phyloP scores from a whole-genome alignment of 2,888 invertebrate species.

The Alloscopus bannaensis region DNA sequence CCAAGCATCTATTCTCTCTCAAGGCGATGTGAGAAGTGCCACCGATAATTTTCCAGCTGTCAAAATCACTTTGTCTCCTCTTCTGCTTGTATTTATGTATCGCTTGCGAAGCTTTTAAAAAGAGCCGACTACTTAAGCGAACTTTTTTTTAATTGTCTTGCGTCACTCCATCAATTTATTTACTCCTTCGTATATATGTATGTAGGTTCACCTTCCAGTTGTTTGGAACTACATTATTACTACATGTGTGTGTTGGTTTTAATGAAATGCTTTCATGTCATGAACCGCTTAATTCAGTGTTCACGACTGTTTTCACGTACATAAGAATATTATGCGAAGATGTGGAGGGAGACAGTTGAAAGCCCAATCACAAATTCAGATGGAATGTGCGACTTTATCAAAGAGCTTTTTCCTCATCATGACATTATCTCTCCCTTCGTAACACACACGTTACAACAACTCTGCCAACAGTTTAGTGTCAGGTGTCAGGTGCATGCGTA shows the following conservation, averaged over 20 bases:
- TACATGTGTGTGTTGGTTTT: neutral
- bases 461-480: neutral
- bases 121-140: slow-evolving; percentile 22
- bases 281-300: neutral
- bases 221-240: too few relatives aligned
- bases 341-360: neutral
- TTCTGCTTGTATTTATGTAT: too few relatives aligned
- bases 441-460: slow-evolving; percentile 5
- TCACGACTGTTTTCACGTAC: neutral
- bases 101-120: too few relatives aligned
- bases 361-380: slow-evolving; percentile 5
- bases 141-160: slow-evolving; percentile 50
- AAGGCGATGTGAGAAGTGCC: slow-evolving; percentile 49
- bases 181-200: neutral
- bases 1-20: too few relatives aligned
- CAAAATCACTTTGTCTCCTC: slow-evolving; percentile 47
- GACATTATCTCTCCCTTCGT: slow-evolving; percentile 22
- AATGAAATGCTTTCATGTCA: neutral
- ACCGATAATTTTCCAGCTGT: slow-evolving; percentile 64
- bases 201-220: too few relatives aligned
- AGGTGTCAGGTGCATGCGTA: slow-evolving; percentile 11
- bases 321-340: too few relatives aligned
- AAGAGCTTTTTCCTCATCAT: slow-evolving; percentile 1
- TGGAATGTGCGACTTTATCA: slow-evolving; percentile 23
- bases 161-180: slow-evolving; percentile 42